Conservation (phyloP, 2,888 invertebrate species). For the Tipula lateralis region DNA sequence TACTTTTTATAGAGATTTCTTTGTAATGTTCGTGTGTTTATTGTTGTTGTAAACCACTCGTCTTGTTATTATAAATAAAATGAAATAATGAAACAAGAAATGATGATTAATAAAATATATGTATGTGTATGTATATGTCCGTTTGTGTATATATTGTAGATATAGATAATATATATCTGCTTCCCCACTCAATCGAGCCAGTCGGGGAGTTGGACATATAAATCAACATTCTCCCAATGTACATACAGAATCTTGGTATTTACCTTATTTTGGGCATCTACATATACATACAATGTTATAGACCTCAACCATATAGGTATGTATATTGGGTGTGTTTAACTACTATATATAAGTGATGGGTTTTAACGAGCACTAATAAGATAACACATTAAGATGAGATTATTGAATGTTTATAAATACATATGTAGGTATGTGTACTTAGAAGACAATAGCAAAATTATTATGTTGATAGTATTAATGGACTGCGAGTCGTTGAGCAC, state of each 20-base stretch:
- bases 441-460: not conserved
- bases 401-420: no score
- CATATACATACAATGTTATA: no score
- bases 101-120: not conserved
- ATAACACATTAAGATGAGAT: not conserved
- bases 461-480: not conserved
- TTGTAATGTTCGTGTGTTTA: not conserved
- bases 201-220: not conserved
- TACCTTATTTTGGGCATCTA: not conserved
- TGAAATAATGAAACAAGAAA: not conserved
- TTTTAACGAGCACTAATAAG: not conserved
- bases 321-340: not conserved
- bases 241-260: not conserved
- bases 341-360: not conserved
- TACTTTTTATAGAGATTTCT: slow-evolving; percentile 19
- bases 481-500: not conserved
- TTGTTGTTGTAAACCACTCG: not conserved
- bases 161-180: not conserved
- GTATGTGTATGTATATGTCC: not conserved
- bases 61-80: slow-evolving; percentile 5
- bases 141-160: not conserved
- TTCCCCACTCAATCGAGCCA: not conserved
- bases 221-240: not conserved
- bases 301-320: no score
- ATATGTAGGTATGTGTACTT: no score